Conservation (phyloP, 2,888 invertebrate genomes). For the Cephus spinipes region DNA sequence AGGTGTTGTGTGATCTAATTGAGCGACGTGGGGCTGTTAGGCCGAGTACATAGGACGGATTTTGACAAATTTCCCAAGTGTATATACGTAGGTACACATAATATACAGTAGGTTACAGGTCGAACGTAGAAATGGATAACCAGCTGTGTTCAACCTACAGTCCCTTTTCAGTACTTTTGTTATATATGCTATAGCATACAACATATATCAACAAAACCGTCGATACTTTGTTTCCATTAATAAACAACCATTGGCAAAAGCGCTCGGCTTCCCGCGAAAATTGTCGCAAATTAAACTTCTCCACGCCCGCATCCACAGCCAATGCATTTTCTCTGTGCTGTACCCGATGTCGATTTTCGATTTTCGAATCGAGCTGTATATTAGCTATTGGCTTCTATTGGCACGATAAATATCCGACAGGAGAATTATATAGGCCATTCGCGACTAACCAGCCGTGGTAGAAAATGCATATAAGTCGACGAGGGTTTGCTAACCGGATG, state of each 20-base stretch:
- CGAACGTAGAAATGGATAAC: constrained; percentile 20
- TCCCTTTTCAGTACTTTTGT: not conserved
- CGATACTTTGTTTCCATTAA: not conserved
- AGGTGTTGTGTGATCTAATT: constrained; percentile 31
- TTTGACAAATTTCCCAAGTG: constrained; percentile 35
- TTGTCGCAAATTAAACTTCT: not conserved
- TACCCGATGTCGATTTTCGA: not conserved
- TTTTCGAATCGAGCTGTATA: not conserved
- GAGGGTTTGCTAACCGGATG: not conserved
- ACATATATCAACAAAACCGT: not conserved
- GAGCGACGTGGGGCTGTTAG: constrained; percentile 24
- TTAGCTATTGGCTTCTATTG: not conserved
- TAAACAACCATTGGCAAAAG: not conserved
- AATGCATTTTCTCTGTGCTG: not conserved
- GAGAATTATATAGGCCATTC: not conserved
- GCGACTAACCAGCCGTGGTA: not conserved
- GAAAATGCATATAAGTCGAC: not conserved
- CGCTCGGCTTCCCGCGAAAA: not conserved
- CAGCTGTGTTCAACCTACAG: constrained; percentile 1
- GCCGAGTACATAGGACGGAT: constrained; percentile 25
- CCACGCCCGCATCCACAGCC: not conserved
- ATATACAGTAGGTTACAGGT: not conserved
- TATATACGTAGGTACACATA: not conserved
- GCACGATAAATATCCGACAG: not conserved
- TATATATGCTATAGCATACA: not conserved